Evolutionary conservation across 2,797 vertebrate genomes (phyloP), one percentile per base, ranked within the genome.

Genomic region (Streptopelia turtur): DNA sequence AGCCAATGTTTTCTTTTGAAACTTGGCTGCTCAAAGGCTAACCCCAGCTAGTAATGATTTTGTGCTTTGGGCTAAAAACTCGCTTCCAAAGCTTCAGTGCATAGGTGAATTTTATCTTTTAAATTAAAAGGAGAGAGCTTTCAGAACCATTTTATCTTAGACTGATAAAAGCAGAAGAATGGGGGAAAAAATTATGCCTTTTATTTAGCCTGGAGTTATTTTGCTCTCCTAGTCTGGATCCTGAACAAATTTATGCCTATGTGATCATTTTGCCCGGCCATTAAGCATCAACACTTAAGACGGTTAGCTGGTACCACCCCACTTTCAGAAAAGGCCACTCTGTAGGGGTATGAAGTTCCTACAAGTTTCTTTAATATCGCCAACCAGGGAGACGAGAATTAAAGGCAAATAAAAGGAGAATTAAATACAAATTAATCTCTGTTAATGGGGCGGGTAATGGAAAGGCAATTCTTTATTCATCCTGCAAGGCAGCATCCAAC

Each of bases 1-100:
- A 90, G 83, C 86, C 91, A 93, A 88, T 93, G 82, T 90, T 91
- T 96, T 86, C 72, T 65, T 93, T 90, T 91, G 61, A 96, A 97
- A 90, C 90, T 86, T 75, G 63, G 30, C 76, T 80, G 80, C 87
- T 88, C 45, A 83, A 89, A 95, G 72, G 63, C 80, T 72, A 82
- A 66, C 74, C 79, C 83, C 31, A 88, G 60, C 0, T 2, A 75
- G 63, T 92, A 81, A 89, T 20, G 85, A 92, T 90, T 71, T 74
- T 88, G 31, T 82, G 77, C 87, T 94, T 63, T 66, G 63, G 93
- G 85, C 87, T 81, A 91, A 81, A 93, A 91, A 10, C 63, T 93
- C 84, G 28, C 59, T 93, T 86, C 16, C 43, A 60, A 88, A 49
- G 30, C 43, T 91, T 86, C 63, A 39, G 35, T 56, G 50, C 39